A percentile compares a stretch with the other conserved stretches of the same genome.
These are phyloP conservation scores for Pseudococcus jackbeardsleyi DNA, from an alignment of 2,888 invertebrate genomes.

Conservation along the genomic window DNA sequence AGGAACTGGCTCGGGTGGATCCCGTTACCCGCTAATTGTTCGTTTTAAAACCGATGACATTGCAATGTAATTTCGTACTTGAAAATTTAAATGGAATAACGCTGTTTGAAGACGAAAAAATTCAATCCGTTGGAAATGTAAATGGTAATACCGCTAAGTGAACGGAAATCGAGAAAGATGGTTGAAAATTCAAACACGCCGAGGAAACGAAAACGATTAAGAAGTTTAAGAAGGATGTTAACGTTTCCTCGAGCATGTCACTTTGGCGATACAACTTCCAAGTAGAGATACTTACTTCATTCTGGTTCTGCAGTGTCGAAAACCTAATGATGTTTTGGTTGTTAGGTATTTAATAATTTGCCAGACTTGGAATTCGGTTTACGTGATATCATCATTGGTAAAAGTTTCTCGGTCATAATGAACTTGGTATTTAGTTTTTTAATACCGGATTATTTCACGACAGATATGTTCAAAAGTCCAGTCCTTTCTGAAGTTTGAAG, in stretches of 20 bases:
- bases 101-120: conserved; percentile 23
- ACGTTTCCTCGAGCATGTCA: not conserved
- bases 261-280: not conserved
- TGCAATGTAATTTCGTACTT: conserved; percentile 30
- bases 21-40: conserved; percentile 31
- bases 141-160: conserved; percentile 17
- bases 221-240: conserved; percentile 15
- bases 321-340: not conserved
- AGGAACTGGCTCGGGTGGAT: not conserved
- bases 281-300: not conserved
- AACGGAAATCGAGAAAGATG: conserved; percentile 48
- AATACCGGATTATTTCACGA: not conserved
- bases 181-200: conserved; percentile 22
- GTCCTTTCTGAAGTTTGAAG: not conserved
- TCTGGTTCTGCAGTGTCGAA: not conserved
- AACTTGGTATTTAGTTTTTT: not conserved
- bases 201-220: conserved; percentile 23
- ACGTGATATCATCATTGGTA: not conserved
- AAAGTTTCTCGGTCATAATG: not conserved
- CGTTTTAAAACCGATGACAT: conserved; percentile 45
- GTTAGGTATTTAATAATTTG: not conserved
- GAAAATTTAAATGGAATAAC: conserved; percentile 33
- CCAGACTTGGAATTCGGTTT: not conserved
- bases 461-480: conserved; percentile 12
- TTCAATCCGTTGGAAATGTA: conserved; percentile 31